Conservation (phyloP, 2,888 invertebrate species). For the Noctua pronuba region DNA sequence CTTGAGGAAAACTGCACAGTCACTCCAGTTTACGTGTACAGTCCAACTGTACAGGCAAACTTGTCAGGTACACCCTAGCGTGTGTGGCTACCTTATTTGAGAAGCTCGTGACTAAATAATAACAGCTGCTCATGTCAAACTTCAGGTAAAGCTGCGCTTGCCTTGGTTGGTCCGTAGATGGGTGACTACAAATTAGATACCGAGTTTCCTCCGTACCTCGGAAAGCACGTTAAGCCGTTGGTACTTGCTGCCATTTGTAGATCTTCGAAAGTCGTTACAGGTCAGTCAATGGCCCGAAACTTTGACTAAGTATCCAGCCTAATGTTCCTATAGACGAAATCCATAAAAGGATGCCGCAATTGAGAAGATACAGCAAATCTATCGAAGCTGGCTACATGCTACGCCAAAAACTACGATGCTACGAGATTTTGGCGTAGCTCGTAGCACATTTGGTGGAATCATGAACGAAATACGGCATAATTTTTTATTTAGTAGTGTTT, state of each 20-base stretch:
- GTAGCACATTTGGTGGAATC: slow-evolving; percentile 14
- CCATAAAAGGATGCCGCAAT: background rate
- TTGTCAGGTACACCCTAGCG: too few relatives aligned
- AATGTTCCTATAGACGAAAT: background rate
- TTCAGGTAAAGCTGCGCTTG: background rate
- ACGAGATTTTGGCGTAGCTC: slow-evolving; percentile 18
- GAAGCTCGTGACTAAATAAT: too few relatives aligned
- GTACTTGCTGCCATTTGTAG: background rate
- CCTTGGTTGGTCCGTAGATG: background rate
- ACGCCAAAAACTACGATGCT: slow-evolving; percentile 14
- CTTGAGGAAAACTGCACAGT: too few relatives aligned
- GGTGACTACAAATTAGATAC: background rate
- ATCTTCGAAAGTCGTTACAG: background rate
- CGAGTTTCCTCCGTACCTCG: background rate
- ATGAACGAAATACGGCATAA: background rate
- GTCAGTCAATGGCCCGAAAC: background rate
- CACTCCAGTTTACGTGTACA: too few relatives aligned
- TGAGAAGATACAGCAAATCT: background rate
- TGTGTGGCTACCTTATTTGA: too few relatives aligned
- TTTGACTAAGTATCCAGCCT: background rate
- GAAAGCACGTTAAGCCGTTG: background rate
- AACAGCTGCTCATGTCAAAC: background rate
- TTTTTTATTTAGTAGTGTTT: background rate
- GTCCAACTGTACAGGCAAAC: too few relatives aligned
- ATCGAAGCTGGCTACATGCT: slow-evolving; percentile 3